Percentiles rank a stretch among this genome's conserved stretches.
Conservation (phyloP, 2,888 invertebrate genomes). For the Lasioglossum figueresi region DNA sequence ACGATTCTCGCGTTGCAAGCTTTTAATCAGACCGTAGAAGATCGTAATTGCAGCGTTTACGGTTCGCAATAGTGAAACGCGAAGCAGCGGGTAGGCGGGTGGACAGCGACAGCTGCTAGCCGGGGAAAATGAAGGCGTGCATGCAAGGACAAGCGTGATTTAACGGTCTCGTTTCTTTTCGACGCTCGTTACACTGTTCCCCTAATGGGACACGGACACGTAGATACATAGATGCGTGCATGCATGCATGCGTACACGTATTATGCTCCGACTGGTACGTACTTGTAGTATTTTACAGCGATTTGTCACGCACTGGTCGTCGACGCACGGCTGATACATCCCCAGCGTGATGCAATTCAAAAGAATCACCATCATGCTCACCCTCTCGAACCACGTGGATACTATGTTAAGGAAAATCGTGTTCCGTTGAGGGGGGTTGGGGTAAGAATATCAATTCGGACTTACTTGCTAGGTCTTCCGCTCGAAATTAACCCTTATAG, state of each 20-base stretch:
- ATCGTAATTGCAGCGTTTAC: constrained; percentile 34
- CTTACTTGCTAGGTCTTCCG: neutral
- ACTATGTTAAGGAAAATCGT: constrained; percentile 87
- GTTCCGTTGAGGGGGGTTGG: neutral
- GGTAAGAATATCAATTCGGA: neutral
- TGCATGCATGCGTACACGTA: neutral
- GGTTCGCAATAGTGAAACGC: neutral
- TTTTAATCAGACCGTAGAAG: neutral
- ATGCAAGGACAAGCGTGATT: neutral
- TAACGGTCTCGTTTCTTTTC: neutral
- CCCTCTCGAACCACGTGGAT: constrained; percentile 98
- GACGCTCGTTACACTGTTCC: neutral
- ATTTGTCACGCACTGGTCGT: constrained; percentile 94
- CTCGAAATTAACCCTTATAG: neutral
- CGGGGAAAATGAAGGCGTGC: constrained; percentile 2
- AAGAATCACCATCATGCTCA: constrained; percentile 99
- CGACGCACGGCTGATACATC: constrained; percentile 99
- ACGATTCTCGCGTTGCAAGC: neutral
- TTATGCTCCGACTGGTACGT: constrained; percentile 69
- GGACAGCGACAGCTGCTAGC: neutral
- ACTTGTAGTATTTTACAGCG: constrained; percentile 97
- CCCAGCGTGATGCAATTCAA: constrained; percentile 99
- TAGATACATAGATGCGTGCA: neutral
- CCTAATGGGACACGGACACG: constrained; percentile 1
- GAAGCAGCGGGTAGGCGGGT: neutral